Evolutionary conservation across 2,797 vertebrate species (phyloP), one percentile per base, ranked within the genome.

Genomic region (Gymnopithys bicolor): DNA sequence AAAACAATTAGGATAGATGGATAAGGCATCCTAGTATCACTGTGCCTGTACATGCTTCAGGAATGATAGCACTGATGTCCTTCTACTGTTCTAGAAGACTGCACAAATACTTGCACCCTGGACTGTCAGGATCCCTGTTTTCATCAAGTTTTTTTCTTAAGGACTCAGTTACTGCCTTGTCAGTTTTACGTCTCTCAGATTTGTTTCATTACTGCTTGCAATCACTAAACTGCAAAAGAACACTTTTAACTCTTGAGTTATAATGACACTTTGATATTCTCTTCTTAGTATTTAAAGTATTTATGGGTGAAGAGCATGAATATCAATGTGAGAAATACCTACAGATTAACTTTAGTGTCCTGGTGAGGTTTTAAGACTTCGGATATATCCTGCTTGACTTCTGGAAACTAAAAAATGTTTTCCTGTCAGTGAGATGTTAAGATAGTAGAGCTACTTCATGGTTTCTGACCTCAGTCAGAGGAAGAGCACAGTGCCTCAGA

Each of bases 11-110:
- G 23, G 19, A 19, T 24, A 13, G 28, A 17, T 53, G 22, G n/a
- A 68, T 27, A 24, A 51, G 32, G 24, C 10, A n/a, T 64, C 41
- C 8, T 14, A 30, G 17, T 21, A 60, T 24, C 7, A 28, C 8
- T 59, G 30, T 24, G 15, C 5, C 2, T 4, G 22, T 41, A 21
- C 10, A 9, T 1, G 1, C 22, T 71, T 33, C 19, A 62, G 30
- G 30, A 75, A 25, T 1, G 0, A 63, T 8, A 32, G 1, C 22
- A 43, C 2, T 4, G 0, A 3, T 59, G 10, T 39, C 23, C 28
- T 56, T 12, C 18, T 45, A 4, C 35, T 35, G 11, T 33, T 4
- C 1, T 30, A 45, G 12, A 19, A 84, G 14, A 35, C 4, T 17
- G 8, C 19, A n/a, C 6, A 81, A 63, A 66, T 48, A 12, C n/a